Conservation (phyloP, 1,140 invertebrate genomes). For the Orchestia grillus region DNA sequence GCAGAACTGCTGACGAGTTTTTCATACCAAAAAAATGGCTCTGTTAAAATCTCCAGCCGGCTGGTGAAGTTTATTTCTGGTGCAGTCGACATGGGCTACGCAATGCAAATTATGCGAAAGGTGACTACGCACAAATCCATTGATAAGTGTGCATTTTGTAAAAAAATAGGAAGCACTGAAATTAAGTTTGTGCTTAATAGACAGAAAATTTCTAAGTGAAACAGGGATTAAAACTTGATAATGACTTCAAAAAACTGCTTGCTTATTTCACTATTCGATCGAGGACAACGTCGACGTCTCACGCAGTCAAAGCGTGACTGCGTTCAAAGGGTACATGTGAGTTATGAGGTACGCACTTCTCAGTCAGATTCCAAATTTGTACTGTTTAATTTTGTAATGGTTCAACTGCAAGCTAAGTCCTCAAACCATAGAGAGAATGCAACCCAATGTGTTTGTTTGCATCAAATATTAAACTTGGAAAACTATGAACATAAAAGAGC, state of each 20-base stretch:
- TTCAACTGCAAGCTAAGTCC: background rate
- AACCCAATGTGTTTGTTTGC: background rate
- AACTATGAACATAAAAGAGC: background rate
- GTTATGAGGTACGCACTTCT: too few species aligned
- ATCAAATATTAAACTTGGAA: background rate
- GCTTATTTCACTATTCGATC: background rate
- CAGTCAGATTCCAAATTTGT: too few species aligned
- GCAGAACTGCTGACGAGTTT: background rate
- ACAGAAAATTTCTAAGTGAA: background rate
- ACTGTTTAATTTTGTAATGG: background rate
- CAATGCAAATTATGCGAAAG: background rate
- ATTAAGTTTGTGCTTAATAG: background rate
- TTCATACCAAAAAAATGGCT: background rate
- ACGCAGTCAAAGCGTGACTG: too few species aligned
- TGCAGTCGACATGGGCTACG: background rate
- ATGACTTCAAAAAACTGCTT: background rate
- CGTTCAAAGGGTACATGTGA: too few species aligned
- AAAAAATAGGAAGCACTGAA: background rate
- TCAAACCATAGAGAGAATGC: background rate
- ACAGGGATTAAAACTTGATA: background rate
- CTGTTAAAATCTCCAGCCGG: background rate
- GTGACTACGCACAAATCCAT: background rate
- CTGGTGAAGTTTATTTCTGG: background rate
- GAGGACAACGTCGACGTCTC: too few species aligned
- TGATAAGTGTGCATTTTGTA: background rate